These are phyloP conservation scores for Ciconia nigra DNA, from an alignment of 2,797 vertebrate genomes.

Conservation along the genomic window DNA sequence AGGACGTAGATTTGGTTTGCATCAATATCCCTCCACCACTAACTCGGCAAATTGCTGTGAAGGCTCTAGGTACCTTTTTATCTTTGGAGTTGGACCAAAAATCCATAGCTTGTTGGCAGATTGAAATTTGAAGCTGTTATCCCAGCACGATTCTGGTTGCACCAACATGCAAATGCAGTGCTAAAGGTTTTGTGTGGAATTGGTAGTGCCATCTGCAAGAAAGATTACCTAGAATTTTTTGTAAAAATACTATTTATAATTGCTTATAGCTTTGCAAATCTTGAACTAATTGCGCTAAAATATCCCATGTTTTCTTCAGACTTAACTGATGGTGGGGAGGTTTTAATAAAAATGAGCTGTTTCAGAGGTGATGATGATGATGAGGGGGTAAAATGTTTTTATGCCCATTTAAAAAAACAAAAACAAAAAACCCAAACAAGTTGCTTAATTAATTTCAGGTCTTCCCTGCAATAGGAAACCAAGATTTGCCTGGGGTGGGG, in stretches of 20 bases:
- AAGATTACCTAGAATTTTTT: not conserved
- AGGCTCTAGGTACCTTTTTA: slow-evolving; percentile 86
- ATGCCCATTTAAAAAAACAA: not conserved
- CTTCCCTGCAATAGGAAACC: not conserved
- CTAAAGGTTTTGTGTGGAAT: not conserved
- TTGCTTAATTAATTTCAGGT: not conserved
- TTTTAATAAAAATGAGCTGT: not conserved
- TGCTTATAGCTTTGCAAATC: not conserved
- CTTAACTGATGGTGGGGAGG: not conserved
- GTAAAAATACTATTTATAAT: not conserved
- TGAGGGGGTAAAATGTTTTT: not conserved
- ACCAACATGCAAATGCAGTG: not conserved
- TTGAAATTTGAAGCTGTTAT: not conserved
- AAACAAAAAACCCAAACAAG: not conserved
- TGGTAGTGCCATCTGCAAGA: not conserved
- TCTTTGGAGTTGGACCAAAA: not conserved
- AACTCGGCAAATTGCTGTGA: slow-evolving; percentile 94
- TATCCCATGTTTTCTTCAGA: not conserved
- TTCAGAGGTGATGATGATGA: not conserved
- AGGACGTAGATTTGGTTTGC: slow-evolving; percentile 96
- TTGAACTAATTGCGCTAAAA: not conserved
- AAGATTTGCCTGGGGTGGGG: not conserved
- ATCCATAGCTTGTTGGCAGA: not conserved
- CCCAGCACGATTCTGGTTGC: not conserved
- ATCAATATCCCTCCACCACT: slow-evolving; percentile 95